Evolutionary conservation across 2,113 vertebrate species (phyloP).

Genomic region (Nannobrachium achirus): DNA sequence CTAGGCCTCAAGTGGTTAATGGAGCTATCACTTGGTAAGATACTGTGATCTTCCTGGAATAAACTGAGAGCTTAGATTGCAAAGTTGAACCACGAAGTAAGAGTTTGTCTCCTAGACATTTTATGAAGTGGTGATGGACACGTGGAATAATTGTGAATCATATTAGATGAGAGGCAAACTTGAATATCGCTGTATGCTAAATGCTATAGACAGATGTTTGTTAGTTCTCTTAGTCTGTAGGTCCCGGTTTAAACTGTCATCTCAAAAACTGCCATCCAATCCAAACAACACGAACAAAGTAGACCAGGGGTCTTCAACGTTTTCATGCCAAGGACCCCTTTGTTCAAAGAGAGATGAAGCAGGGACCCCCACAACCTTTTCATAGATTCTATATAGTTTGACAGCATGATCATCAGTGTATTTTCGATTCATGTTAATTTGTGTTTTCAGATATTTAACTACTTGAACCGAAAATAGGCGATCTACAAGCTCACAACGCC

Average conservation of each 20-base stretch:
- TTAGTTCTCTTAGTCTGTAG: slow-evolving; percentile 9
- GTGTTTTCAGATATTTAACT: no score
- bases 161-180: not conserved
- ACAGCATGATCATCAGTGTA: no score
- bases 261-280: slow-evolving; percentile 15
- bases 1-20: no score
- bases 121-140: slow-evolving; percentile 2
- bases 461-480: no score
- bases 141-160: not conserved
- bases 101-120: slow-evolving; percentile 34
- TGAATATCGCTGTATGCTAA: slow-evolving; percentile 25
- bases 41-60: slow-evolving; percentile 37
- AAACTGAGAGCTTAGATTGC: slow-evolving; percentile 22
- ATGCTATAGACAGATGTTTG: slow-evolving; percentile 27
- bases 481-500: no score
- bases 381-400: no score
- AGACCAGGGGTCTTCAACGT: no score
- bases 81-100: slow-evolving; percentile 31
- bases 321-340: no score
- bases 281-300: not conserved
- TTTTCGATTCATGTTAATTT: no score
- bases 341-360: no score
- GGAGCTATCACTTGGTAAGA: slow-evolving; percentile 49
- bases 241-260: slow-evolving; percentile 12
- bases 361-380: no score